Evolutionary conservation across 2,113 vertebrate species (phyloP).

Genomic region (Notiomystis cincta): DNA sequence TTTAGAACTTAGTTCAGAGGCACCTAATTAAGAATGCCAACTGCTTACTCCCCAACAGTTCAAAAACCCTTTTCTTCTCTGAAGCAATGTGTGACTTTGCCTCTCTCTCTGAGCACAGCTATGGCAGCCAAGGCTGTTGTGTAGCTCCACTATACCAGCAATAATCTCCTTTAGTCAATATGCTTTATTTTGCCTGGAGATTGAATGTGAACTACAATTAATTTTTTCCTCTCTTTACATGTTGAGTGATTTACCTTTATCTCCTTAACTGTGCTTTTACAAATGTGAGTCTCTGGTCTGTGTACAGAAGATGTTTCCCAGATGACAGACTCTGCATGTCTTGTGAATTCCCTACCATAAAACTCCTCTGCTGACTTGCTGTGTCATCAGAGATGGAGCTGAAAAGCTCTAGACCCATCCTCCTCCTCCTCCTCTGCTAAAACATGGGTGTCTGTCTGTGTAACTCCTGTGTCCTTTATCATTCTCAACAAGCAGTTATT

Average conservation of each 20-base stretch:
- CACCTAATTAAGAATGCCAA: not conserved
- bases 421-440: not conserved
- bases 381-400: not conserved
- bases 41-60: not conserved
- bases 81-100: not conserved
- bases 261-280: not conserved
- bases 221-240: not conserved
- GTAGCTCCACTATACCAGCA: not conserved
- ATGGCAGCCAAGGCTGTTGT: not conserved
- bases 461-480: not conserved
- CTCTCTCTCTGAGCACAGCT: fast-evolving
- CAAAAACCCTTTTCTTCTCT: not conserved
- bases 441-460: not conserved
- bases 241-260: not conserved
- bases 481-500: slow-evolving; percentile 64
- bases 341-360: not conserved
- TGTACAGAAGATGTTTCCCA: not conserved
- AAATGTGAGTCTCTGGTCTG: not conserved
- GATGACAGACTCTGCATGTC: not conserved
- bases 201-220: not conserved
- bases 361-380: not conserved
- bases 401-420: not conserved
- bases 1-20: not conserved
- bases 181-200: not conserved
- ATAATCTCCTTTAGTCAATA: not conserved